Evolutionary conservation across 2,797 vertebrate species (phyloP).

Genomic region (Mareca strepera): DNA sequence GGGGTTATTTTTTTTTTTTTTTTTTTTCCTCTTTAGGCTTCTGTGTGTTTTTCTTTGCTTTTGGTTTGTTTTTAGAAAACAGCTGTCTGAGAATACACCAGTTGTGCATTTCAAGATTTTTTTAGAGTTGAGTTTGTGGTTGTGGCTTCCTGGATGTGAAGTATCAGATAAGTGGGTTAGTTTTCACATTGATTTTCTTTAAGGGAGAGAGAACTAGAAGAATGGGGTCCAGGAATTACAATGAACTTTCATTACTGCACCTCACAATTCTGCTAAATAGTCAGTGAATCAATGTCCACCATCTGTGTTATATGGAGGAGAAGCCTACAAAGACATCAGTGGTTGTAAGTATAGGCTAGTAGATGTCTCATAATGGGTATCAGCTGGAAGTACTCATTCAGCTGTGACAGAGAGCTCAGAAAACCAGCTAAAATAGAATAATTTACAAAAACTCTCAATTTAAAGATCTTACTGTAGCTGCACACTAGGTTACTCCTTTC

Average conservation of each 20-base stretch:
- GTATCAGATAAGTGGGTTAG: slow-evolving; percentile 1
- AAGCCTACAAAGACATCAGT: background rate
- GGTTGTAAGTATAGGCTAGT: background rate
- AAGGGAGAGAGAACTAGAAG: slow-evolving; percentile 10
- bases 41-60: background rate
- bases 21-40: background rate
- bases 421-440: background rate
- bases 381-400: background rate
- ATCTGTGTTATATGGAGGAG: background rate
- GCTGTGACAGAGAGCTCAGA: background rate
- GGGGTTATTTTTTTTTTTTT: background rate
- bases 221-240: background rate
- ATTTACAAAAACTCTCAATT: background rate
- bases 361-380: background rate
- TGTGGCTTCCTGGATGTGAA: background rate
- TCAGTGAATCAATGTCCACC: background rate
- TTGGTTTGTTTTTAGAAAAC: background rate
- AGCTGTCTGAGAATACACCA: background rate
- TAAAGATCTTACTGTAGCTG: background rate
- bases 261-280: background rate
- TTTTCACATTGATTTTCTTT: slow-evolving; percentile 44
- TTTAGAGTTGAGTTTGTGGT: background rate
- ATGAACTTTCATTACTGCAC: background rate
- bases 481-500: background rate
- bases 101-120: background rate